Evolutionary conservation across 1,140 invertebrate species (phyloP), one percentile per base, ranked within the genome.

Genomic region (Acromyrmex heyeri): DNA sequence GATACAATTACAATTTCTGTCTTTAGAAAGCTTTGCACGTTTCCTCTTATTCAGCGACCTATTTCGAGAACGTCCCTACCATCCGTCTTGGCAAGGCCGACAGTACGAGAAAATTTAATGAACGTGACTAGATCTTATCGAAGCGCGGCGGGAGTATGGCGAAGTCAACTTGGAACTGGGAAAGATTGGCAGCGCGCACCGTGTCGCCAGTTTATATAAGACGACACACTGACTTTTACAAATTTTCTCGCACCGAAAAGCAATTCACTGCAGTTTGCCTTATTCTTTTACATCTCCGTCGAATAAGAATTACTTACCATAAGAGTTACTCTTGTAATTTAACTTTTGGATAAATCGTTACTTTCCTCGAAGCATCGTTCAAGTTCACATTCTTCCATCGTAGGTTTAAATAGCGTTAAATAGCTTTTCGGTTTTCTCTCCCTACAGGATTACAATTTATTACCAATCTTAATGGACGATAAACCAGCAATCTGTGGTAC

Each of bases 61-160:
- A 77, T 91, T 91, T 91, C 86, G 75, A 50, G 77, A 65, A 79
- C 77, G 82, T 86, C 88, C 65, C 72, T 61, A 55, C 86, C 86
- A 75, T 64, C 61, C 82, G 77, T 91, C 88, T 90, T 91, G 89
- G 86, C 88, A 88, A 73, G 86, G 85, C 76, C 88, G 76, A 67
- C 86, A 57, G 64, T 75, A 88, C 88, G 88, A 27, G 61, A 79
- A 79, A 88, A 91, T 91, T 91, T 91, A 91, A 91, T 91, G 89
- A 91, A 90, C 89, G 89, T 90, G 88, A 90, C 89, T 67, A 87
- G 88, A 90, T 90, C 75, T 86, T 90, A 90, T 90, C 89, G 89
- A 79, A 70, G 34, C 53, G 48, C 86, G 83, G 77, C 62, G 75
- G 62, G 69, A 70, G 48, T 78, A 79, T 61, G 73, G 34, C 18